Evolutionary conservation across 2,888 invertebrate genomes (phyloP).

Genomic region (Dicyrtoma fusca): DNA sequence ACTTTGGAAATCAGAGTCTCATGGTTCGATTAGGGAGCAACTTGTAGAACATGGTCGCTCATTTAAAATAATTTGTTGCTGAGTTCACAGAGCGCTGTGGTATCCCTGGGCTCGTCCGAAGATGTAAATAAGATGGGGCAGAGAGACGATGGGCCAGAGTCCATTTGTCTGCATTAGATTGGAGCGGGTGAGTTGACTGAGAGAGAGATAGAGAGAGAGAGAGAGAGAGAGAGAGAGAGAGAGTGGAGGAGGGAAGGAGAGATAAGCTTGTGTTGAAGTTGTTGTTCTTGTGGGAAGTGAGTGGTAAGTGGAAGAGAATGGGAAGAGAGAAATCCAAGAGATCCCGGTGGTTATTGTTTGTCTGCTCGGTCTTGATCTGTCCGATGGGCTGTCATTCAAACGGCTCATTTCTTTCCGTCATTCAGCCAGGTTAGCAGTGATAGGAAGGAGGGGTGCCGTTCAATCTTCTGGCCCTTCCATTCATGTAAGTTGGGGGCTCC

Average conservation of each 20-base stretch:
- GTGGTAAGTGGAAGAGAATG: conserved; percentile 3
- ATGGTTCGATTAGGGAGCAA: no score
- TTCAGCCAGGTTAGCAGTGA: conserved; percentile 8
- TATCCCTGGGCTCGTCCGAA: no score
- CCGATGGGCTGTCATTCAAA: conserved; percentile 41
- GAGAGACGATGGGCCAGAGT: neutral
- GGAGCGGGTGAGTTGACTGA: neutral
- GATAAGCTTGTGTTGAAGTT: neutral
- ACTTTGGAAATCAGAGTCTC: no score
- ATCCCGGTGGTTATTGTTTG: conserved; percentile 36
- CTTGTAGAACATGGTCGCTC: no score
- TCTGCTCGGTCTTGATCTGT: conserved; percentile 48
- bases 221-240: neutral
- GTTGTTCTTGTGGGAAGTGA: neutral
- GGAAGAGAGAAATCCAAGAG: conserved; percentile 1
- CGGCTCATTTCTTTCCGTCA: conserved; percentile 37
- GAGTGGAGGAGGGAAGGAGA: neutral
- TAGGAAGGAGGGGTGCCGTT: conserved; percentile 26
- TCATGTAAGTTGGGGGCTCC: no score
- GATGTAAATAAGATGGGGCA: neutral
- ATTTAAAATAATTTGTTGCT: no score
- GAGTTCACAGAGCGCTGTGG: no score
- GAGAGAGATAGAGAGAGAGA: neutral
- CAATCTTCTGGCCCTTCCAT: conserved; percentile 16
- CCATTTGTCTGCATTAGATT: neutral